phyloP scores from a whole-genome alignment of 2,888 invertebrate genomes.

The Panzeria rudis region DNA sequence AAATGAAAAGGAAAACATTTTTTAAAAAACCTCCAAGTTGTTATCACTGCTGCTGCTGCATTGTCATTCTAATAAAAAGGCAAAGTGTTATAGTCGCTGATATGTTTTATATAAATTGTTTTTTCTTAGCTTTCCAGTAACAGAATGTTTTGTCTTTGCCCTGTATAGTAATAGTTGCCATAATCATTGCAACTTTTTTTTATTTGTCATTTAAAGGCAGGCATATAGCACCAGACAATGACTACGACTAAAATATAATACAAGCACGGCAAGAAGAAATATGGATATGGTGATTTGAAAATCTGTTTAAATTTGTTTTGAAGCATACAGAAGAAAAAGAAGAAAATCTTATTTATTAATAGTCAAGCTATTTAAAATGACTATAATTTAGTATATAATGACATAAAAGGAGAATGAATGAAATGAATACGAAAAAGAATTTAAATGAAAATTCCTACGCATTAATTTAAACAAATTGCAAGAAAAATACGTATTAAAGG shows the following conservation, averaged over 20 bases:
- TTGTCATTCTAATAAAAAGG: conserved; percentile 14
- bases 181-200: conserved; percentile 47
- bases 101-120: conserved; percentile 28
- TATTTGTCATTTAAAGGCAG: conserved; percentile 2
- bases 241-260: not conserved
- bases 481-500: conserved; percentile 20
- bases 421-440: conserved; percentile 41
- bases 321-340: conserved; percentile 7
- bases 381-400: conserved; percentile 69
- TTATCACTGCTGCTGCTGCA: not conserved
- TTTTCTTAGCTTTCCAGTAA: conserved; percentile 15
- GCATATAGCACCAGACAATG: conserved; percentile 20
- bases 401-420: conserved; percentile 55
- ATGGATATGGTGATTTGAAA: conserved; percentile 70
- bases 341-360: conserved; percentile 66
- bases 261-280: conserved; percentile 46
- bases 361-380: conserved; percentile 70
- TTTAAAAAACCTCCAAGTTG: conserved; percentile 22
- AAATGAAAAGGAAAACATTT: too few species aligned
- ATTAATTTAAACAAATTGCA: conserved; percentile 59
- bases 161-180: conserved; percentile 40
- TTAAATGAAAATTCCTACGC: conserved; percentile 68
- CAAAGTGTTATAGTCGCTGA: conserved; percentile 50
- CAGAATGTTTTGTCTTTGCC: conserved; percentile 54
- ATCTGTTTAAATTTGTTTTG: conserved; percentile 71